phyloP scores from a whole-genome alignment of 53 echinoderm and acorn worm genomes.

The Actinopyga echinites region DNA sequence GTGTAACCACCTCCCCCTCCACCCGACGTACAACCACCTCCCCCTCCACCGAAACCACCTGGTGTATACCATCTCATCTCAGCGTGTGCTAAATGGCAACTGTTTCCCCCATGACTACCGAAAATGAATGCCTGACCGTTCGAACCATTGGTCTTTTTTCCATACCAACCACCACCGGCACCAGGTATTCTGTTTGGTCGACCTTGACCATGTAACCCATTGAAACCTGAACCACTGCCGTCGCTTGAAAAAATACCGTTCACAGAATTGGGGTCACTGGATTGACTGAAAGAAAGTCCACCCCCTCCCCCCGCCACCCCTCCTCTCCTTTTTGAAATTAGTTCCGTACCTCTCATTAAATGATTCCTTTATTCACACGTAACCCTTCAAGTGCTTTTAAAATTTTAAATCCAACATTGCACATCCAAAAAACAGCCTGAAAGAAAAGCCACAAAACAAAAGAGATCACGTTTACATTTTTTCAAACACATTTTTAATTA shows the following conservation, averaged over 20 bases:
- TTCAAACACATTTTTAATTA: no score
- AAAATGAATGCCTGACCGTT: conserved; percentile 73
- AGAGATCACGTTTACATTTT: no score
- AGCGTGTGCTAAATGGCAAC: conserved; percentile 57
- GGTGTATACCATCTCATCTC: conserved; percentile 71
- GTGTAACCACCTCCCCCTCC: conserved; percentile 95
- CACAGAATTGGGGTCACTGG: not conserved
- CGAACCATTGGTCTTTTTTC: conserved; percentile 12
- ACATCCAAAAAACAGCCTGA: no score
- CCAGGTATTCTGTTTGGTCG: conserved; percentile 2
- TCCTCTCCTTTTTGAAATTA: no score
- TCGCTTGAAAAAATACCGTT: conserved; percentile 8
- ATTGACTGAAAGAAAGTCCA: conserved; percentile 72
- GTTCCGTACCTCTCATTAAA: no score
- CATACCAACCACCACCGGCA: conserved; percentile 83
- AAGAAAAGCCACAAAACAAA: no score
- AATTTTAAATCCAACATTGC: no score
- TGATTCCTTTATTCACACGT: no score
- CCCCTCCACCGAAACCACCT: conserved; percentile 98
- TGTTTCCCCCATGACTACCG: conserved; percentile 71
- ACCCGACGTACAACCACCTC: conserved; percentile 85
- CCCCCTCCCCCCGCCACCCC: conserved; percentile 91
- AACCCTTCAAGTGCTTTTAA: no score
- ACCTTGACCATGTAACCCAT: conserved; percentile 51
- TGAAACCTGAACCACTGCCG: conserved; percentile 56